phyloP scores from a whole-genome alignment of 2,113 vertebrate species.

The Hippoglossus stenolepis region DNA sequence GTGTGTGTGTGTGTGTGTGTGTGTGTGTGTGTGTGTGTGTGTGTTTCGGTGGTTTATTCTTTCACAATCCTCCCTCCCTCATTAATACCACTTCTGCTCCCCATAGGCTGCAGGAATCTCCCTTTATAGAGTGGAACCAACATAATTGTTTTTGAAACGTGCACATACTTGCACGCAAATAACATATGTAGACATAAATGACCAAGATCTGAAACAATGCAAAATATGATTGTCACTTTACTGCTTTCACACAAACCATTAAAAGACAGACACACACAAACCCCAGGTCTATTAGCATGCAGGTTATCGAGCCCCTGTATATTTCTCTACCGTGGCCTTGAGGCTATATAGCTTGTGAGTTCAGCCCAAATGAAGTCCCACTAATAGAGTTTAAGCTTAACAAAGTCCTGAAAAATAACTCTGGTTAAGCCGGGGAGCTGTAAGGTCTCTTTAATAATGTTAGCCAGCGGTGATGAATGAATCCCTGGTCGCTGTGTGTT shows the following conservation, averaged over 20 bases:
- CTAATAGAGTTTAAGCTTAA: constrained; percentile 59
- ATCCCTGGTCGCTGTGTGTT: not conserved
- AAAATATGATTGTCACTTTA: not conserved
- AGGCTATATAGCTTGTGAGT: constrained; percentile 35
- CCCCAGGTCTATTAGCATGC: constrained; percentile 8
- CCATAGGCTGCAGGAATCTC: constrained; percentile 46
- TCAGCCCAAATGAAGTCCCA: constrained; percentile 55
- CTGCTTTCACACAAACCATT: not conserved
- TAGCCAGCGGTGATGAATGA: constrained; percentile 30
- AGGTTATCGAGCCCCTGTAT: constrained; percentile 10
- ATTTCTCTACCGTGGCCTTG: constrained; percentile 8
- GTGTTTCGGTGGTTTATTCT: constrained; percentile 45
- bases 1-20: constrained; percentile 28
- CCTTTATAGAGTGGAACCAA: constrained; percentile 45
- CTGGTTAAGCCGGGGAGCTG: constrained; percentile 21
- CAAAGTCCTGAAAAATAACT: constrained; percentile 46
- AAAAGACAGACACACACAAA: not conserved
- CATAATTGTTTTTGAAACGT: constrained; percentile 40
- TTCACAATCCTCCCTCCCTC: constrained; percentile 46
- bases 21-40: constrained; percentile 51
- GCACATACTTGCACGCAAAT: constrained; percentile 31
- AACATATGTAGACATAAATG: constrained; percentile 7
- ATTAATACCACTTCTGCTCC: constrained; percentile 56
- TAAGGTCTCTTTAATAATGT: constrained; percentile 42
- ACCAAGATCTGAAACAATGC: constrained; percentile 8